phyloP scores from a whole-genome alignment of 2,888 invertebrate species.

The Drosophila diplacantha region DNA sequence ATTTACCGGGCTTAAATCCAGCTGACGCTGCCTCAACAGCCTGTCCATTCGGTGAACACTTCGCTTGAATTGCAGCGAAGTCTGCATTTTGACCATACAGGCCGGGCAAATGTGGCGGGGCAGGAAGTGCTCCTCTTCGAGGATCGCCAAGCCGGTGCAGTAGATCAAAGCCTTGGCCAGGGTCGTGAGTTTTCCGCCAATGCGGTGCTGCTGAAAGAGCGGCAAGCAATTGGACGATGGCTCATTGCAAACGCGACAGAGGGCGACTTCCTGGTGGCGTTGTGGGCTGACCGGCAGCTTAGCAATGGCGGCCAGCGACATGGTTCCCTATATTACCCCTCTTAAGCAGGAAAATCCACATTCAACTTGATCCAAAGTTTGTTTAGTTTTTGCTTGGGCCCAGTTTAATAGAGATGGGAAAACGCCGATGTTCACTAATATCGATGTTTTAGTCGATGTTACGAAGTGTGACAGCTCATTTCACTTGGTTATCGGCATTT shows the following conservation, averaged over 20 bases:
- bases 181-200: conserved; percentile 73
- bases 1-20: background rate
- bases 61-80: conserved; percentile 67
- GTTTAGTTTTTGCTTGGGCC: background rate
- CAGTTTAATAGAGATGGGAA: background rate
- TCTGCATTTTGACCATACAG: conserved; percentile 63
- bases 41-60: conserved; percentile 66
- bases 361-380: background rate
- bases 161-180: conserved; percentile 67
- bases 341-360: too few relatives aligned
- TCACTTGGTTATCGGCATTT: too few relatives aligned
- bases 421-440: background rate
- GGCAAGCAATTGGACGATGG: conserved; percentile 60
- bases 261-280: background rate
- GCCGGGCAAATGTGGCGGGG: conserved; percentile 68
- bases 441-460: too few relatives aligned
- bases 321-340: too few relatives aligned
- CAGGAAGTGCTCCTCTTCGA: conserved; percentile 62
- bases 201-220: conserved; percentile 62
- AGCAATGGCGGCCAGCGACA: background rate
- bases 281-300: background rate
- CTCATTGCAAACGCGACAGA: conserved; percentile 72
- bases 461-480: too few relatives aligned
- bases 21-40: conserved; percentile 56
- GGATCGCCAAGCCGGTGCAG: conserved; percentile 59